phyloP scores from a whole-genome alignment of 2,888 invertebrate genomes.

The Amblyteles armatorius region DNA sequence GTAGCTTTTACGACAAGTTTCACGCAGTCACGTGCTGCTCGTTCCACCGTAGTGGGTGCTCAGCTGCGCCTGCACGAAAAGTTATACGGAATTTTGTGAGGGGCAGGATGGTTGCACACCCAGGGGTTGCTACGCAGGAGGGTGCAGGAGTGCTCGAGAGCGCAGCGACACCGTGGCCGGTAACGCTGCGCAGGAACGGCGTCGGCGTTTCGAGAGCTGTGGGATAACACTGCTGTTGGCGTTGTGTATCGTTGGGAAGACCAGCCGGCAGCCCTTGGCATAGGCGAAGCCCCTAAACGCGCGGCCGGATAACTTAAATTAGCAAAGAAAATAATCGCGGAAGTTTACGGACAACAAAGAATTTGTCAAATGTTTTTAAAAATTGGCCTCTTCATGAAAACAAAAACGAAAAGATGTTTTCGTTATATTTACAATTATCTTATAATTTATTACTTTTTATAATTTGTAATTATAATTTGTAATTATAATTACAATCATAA shows the following conservation, averaged over 20 bases:
- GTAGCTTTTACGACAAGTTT: conserved; percentile 48
- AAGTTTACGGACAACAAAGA: too few relatives aligned
- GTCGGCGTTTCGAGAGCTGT: conserved; percentile 60
- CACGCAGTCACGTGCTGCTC: conserved; percentile 50
- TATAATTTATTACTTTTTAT: too few relatives aligned
- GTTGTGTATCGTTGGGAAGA: conserved; percentile 28
- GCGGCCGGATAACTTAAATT: conserved; percentile 38
- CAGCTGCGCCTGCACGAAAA: conserved; percentile 35
- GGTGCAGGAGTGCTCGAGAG: conserved; percentile 36
- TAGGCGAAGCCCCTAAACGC: conserved; percentile 28
- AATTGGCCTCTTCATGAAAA: too few relatives aligned
- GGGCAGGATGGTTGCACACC: background rate
- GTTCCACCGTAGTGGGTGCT: conserved; percentile 19
- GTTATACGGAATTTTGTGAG: conserved; percentile 59
- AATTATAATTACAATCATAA: too few relatives aligned
- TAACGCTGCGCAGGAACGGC: background rate
- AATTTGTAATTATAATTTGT: too few relatives aligned
- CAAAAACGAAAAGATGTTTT: too few relatives aligned
- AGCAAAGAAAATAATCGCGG: too few relatives aligned
- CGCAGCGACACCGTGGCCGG: background rate
- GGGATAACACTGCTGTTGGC: conserved; percentile 59
- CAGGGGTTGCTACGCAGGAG: conserved; percentile 40
- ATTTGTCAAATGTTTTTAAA: too few relatives aligned
- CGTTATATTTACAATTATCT: too few relatives aligned
- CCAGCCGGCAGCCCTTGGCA: background rate